phyloP scores from a whole-genome alignment of 2,888 invertebrate genomes.

The Trimorus sp. region DNA sequence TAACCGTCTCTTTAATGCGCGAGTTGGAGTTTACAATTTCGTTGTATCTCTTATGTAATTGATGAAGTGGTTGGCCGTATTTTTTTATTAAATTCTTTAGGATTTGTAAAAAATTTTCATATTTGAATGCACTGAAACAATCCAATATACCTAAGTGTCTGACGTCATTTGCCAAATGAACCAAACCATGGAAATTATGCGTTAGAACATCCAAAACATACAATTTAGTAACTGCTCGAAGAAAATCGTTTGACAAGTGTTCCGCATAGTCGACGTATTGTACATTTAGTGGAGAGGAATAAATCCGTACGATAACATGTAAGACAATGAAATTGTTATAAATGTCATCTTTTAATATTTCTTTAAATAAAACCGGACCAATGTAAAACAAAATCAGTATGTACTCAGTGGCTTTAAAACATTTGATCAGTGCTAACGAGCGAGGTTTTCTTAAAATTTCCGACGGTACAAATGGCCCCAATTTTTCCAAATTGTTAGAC shows the following conservation, averaged over 20 bases:
- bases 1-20: too few relatives aligned
- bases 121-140: slow-evolving; percentile 19
- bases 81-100: slow-evolving; percentile 22
- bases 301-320: slow-evolving; percentile 24
- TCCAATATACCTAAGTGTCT: slow-evolving; percentile 9
- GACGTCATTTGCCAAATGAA: slow-evolving; percentile 38
- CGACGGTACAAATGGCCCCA: too few relatives aligned
- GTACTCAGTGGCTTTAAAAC: too few relatives aligned
- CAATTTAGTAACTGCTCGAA: too few relatives aligned
- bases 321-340: slow-evolving; percentile 27
- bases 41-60: slow-evolving; percentile 11
- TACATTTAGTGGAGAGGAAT: neutral
- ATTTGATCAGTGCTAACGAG: too few relatives aligned
- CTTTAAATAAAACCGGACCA: too few relatives aligned
- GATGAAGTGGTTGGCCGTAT: slow-evolving; percentile 26
- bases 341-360: too few relatives aligned
- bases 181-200: slow-evolving; percentile 26
- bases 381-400: too few relatives aligned
- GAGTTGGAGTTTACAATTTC: neutral
- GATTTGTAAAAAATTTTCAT: slow-evolving; percentile 27
- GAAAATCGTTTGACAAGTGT: slow-evolving; percentile 15
- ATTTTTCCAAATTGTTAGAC: too few relatives aligned
- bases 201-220: slow-evolving; percentile 8
- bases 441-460: too few relatives aligned
- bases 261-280: neutral